Conservation (phyloP, 2,888 invertebrate genomes). For the Cryptocephalus moraei region DNA sequence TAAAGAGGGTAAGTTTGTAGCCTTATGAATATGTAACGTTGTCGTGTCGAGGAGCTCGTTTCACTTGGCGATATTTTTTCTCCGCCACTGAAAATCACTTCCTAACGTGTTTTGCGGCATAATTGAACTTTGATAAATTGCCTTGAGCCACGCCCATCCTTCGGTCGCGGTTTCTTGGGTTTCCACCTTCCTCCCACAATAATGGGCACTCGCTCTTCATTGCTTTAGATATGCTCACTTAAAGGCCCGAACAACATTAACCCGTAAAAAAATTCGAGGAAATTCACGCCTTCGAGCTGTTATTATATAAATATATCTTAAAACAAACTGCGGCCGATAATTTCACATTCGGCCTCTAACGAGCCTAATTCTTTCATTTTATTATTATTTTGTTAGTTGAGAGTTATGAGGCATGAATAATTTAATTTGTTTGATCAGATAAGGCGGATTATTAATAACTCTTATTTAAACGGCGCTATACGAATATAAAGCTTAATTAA, state of each 20-base stretch:
- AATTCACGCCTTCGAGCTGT: neutral
- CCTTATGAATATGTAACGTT: no score
- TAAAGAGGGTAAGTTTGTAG: no score
- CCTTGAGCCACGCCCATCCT: conserved; percentile 27
- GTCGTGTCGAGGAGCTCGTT: no score
- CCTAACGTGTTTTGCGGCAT: conserved; percentile 31
- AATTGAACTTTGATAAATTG: conserved; percentile 37
- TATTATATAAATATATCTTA: no score
- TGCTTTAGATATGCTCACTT: conserved; percentile 15
- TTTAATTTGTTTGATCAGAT: no score
- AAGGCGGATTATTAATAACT: neutral
- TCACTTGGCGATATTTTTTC: neutral
- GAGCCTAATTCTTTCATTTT: no score
- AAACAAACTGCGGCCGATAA: no score
- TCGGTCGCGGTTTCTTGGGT: conserved; percentile 24
- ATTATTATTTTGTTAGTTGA: no score
- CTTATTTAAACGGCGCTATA: neutral
- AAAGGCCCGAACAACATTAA: conserved; percentile 3
- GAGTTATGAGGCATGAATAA: no score
- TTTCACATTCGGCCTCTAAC: no score
- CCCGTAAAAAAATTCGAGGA: neutral
- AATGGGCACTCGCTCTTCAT: conserved; percentile 6
- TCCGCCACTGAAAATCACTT: conserved; percentile 26
- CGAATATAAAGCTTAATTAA: neutral
- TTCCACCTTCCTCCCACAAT: conserved; percentile 4